A percentile compares a stretch with the other conserved stretches of the same genome.
These are phyloP conservation scores for Callopanchax toddi DNA, from an alignment of 2,113 vertebrate genomes.

Conservation along the genomic window DNA sequence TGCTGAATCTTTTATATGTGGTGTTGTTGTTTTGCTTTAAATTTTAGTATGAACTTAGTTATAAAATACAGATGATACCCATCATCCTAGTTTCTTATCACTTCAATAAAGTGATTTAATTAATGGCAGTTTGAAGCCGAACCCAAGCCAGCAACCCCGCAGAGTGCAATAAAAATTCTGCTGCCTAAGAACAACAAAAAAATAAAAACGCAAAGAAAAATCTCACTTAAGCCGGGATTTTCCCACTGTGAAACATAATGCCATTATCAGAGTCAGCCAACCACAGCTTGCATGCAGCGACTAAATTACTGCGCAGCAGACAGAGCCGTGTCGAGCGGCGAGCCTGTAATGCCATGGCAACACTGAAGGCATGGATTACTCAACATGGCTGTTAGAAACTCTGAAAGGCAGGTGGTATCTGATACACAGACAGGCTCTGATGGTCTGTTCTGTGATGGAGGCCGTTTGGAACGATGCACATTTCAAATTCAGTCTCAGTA, in stretches of 20 bases:
- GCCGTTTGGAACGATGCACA: conserved; percentile 29
- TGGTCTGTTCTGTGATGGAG: conserved; percentile 29
- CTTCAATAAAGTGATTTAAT: too few relatives aligned
- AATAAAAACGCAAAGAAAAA: conserved; percentile 24
- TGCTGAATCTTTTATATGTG: neutral
- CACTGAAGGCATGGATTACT: conserved; percentile 66
- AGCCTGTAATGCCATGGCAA: conserved; percentile 69
- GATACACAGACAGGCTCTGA: conserved; percentile 62
- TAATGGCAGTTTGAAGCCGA: conserved; percentile 26
- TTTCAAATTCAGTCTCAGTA: conserved; percentile 19
- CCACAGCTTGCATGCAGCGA: conserved; percentile 66
- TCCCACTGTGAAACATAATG: conserved; percentile 45
- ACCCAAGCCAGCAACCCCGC: conserved; percentile 11
- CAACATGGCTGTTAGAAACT: conserved; percentile 63
- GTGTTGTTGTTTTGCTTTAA: too few relatives aligned
- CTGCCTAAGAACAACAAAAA: neutral
- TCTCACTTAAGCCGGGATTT: conserved; percentile 53
- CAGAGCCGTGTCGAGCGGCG: conserved; percentile 55
- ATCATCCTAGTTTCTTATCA: too few relatives aligned
- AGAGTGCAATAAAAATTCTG: conserved; percentile 17
- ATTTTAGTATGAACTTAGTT: too few relatives aligned
- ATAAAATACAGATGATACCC: neutral
- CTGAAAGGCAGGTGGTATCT: conserved; percentile 58
- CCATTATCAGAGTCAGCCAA: conserved; percentile 65
- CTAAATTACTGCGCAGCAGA: conserved; percentile 66